These are phyloP conservation scores for Hemaris fuciformis DNA, from an alignment of 2,888 invertebrate genomes.

Conservation along the genomic window DNA sequence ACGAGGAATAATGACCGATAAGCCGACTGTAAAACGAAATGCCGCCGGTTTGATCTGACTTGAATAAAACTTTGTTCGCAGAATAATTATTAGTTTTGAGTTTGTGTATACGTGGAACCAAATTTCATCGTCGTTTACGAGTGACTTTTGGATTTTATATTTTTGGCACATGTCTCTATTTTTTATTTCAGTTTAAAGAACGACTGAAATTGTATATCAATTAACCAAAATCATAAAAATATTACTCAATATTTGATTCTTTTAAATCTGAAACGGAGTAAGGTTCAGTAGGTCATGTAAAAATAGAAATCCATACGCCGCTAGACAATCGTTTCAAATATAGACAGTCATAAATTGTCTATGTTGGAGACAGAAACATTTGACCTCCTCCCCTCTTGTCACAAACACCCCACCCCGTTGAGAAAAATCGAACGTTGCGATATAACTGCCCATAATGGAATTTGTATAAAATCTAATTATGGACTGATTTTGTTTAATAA, in stretches of 20 bases:
- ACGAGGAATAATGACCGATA: too few species aligned
- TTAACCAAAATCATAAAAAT: not conserved
- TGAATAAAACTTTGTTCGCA: too few species aligned
- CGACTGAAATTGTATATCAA: too few species aligned
- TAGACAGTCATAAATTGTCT: constrained; percentile 28
- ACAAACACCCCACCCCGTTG: not conserved
- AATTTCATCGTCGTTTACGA: too few species aligned
- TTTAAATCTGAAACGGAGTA: not conserved
- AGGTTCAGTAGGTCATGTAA: constrained; percentile 17
- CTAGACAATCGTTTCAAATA: constrained; percentile 23
- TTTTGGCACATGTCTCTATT: too few species aligned
- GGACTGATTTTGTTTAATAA: not conserved
- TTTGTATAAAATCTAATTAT: constrained; percentile 18
- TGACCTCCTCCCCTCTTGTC: constrained; percentile 19
- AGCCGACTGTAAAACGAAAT: too few species aligned
- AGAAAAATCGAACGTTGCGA: constrained; percentile 16
- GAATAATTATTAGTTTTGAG: too few species aligned
- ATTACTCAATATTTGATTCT: not conserved
- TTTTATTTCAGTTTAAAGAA: too few species aligned
- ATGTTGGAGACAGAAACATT: constrained; percentile 22
- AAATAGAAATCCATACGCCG: constrained; percentile 27
- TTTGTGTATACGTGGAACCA: too few species aligned
- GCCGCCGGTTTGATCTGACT: too few species aligned
- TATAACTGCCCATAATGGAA: constrained; percentile 20
- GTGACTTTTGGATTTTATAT: too few species aligned